Evolutionary conservation across 2,113 vertebrate genomes (phyloP).

Genomic region (Galeopterus variegatus): DNA sequence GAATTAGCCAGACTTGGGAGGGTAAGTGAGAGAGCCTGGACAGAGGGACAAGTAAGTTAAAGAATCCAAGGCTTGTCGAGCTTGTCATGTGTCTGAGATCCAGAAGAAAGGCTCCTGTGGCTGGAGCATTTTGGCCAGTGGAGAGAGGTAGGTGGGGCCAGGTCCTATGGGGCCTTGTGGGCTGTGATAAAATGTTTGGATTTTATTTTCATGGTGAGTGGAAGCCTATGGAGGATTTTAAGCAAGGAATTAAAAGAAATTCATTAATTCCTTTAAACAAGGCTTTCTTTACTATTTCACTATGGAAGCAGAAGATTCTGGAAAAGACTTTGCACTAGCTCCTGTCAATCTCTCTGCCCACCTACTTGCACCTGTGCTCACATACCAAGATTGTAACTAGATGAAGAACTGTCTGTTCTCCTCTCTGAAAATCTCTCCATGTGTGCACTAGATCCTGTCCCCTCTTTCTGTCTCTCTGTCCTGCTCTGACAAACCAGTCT

Average conservation of each 20-base stretch:
- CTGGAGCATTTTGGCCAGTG: neutral
- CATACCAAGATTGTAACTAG: neutral
- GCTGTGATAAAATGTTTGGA: neutral
- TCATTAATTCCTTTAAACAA: conserved; percentile 28
- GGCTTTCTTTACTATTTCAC: neutral
- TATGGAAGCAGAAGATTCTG: neutral
- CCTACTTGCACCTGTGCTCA: neutral
- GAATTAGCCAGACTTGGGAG: neutral
- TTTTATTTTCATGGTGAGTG: neutral
- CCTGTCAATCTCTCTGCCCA: neutral
- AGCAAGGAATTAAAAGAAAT: neutral
- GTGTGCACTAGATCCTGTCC: neutral
- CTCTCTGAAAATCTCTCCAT: neutral
- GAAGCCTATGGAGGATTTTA: neutral
- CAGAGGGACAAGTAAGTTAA: neutral
- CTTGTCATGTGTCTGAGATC: neutral
- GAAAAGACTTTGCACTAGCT: neutral
- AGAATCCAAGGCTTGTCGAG: neutral
- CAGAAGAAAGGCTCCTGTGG: neutral
- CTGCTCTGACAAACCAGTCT: neutral
- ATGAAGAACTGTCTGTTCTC: neutral
- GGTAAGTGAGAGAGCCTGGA: neutral
- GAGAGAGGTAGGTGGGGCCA: neutral
- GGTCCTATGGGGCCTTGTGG: neutral
- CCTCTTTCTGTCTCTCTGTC: neutral